phyloP scores from a whole-genome alignment of 2,113 vertebrate genomes.

The Cyanoramphus novaezelandiae region DNA sequence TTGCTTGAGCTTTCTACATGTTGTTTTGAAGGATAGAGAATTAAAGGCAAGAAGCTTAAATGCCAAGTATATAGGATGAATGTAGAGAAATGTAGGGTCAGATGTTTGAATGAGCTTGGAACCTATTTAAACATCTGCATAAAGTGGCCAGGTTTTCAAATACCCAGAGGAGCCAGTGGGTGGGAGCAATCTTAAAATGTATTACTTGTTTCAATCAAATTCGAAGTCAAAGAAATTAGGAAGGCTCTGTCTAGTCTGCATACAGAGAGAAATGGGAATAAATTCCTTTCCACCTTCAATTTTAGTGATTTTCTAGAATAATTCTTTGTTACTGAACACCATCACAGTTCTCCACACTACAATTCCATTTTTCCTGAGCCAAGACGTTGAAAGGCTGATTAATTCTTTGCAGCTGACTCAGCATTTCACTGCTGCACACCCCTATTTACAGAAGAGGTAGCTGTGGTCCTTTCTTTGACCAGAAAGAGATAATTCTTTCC shows the following conservation, averaged over 20 bases:
- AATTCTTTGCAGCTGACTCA: conserved; percentile 24
- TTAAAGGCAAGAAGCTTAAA: not conserved
- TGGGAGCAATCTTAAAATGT: not conserved
- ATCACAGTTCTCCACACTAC: not conserved
- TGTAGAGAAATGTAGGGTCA: not conserved
- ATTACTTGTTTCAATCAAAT: not conserved
- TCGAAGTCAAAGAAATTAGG: not conserved
- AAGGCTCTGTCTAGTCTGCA: not conserved
- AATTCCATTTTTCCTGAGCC: not conserved
- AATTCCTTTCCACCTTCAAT: not conserved
- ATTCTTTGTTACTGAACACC: not conserved
- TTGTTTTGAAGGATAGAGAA: not conserved
- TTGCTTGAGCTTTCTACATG: not conserved
- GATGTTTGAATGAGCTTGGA: not conserved
- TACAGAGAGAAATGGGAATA: not conserved
- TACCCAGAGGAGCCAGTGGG: not conserved
- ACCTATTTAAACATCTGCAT: not conserved
- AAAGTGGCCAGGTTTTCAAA: not conserved
- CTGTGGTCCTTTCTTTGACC: not conserved
- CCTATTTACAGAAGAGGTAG: not conserved
- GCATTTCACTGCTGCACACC: not conserved
- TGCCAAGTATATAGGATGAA: not conserved
- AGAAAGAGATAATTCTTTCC: not conserved
- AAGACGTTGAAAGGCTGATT: not conserved
- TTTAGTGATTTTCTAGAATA: not conserved